Evolutionary conservation across 2,888 invertebrate genomes (phyloP).

Genomic region (Lochmaea crataegi): DNA sequence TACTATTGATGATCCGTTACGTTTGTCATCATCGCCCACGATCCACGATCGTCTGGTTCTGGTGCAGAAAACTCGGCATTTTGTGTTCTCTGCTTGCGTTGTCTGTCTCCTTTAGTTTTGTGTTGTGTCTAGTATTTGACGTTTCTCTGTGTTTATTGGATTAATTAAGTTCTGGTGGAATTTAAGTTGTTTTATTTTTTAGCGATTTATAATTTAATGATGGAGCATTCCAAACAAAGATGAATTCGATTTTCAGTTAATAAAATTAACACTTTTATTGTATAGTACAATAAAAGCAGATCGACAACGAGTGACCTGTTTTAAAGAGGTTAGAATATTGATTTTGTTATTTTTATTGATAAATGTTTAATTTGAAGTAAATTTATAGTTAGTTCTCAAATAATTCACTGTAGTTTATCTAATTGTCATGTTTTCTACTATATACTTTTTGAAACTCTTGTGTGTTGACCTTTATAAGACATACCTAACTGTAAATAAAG

Average conservation of each 20-base stretch:
- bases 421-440: constrained; percentile 17
- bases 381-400: background rate
- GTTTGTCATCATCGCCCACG: constrained; percentile 17
- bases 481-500: constrained; percentile 36
- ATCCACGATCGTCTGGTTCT: constrained; percentile 17
- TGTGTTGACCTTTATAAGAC: constrained; percentile 33
- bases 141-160: constrained; percentile 18
- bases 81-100: constrained; percentile 24
- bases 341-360: constrained; percentile 23
- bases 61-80: constrained; percentile 8
- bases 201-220: constrained; percentile 20
- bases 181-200: constrained; percentile 31
- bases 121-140: constrained; percentile 26
- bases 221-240: constrained; percentile 27
- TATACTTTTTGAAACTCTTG: too few species aligned
- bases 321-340: constrained; percentile 40
- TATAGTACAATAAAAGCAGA: constrained; percentile 13
- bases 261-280: background rate
- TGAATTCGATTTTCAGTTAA: constrained; percentile 18
- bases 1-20: constrained; percentile 14
- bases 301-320: constrained; percentile 16
- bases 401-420: background rate
- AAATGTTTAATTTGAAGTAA: constrained; percentile 9
- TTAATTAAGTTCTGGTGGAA: constrained; percentile 31
- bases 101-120: constrained; percentile 16